Conservation (phyloP, 1,140 invertebrate genomes). For the Hylaeus anthracinus region DNA sequence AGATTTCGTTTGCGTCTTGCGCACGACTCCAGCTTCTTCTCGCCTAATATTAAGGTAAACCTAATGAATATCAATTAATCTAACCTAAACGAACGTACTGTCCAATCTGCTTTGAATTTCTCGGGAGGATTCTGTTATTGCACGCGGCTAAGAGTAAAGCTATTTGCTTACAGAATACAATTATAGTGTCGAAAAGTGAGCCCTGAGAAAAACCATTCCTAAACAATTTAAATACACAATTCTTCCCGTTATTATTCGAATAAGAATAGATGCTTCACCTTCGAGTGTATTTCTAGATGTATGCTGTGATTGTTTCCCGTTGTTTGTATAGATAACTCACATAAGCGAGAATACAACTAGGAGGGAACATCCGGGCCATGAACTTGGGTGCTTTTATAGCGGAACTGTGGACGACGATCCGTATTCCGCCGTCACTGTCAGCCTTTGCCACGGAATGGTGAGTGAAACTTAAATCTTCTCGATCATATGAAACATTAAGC, state of each 20-base stretch:
- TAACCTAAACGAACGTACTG: not conserved
- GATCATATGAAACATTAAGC: no score
- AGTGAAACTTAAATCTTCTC: slow-evolving; percentile 71
- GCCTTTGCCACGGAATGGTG: slow-evolving; percentile 90
- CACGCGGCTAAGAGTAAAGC: no score
- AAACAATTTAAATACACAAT: not conserved
- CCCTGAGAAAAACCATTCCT: not conserved
- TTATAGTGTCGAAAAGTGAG: not conserved
- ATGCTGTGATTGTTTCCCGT: slow-evolving; percentile 12
- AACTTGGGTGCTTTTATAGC: slow-evolving; percentile 86
- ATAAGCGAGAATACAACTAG: slow-evolving; percentile 81
- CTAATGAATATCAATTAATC: not conserved
- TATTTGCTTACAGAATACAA: no score
- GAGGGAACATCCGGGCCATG: slow-evolving; percentile 77
- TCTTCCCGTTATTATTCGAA: not conserved
- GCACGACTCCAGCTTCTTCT: slow-evolving; percentile 83
- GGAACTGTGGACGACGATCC: slow-evolving; percentile 86
- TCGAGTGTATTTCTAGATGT: not conserved
- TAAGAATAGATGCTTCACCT: not conserved
- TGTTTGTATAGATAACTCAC: slow-evolving; percentile 81
- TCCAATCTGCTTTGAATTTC: not conserved
- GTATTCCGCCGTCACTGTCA: slow-evolving; percentile 85
- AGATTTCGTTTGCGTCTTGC: slow-evolving; percentile 82
- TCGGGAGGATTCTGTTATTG: no score
- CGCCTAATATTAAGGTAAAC: slow-evolving; percentile 81